These are phyloP conservation scores for Cyanistes caeruleus DNA, from an alignment of 2,113 vertebrate genomes.

Conservation along the genomic window DNA sequence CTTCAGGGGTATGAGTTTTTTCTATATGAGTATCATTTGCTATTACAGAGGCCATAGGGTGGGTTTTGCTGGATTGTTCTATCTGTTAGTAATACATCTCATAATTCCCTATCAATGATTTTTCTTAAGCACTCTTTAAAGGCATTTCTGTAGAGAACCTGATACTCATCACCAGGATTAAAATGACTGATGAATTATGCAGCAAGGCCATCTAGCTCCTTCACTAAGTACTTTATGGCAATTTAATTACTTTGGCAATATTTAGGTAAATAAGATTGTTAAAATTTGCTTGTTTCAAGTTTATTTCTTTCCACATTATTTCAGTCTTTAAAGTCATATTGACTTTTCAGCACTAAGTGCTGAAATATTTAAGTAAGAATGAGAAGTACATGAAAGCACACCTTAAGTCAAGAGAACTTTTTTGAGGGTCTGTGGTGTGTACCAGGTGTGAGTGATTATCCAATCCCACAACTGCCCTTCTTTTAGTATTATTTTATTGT, in stretches of 20 bases:
- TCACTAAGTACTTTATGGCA: slow-evolving; percentile 43
- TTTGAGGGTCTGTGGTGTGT: background rate
- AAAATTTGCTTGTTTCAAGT: slow-evolving; percentile 27
- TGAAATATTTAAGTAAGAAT: slow-evolving; percentile 28
- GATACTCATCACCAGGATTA: slow-evolving; percentile 48
- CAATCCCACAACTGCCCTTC: background rate
- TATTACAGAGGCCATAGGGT: background rate
- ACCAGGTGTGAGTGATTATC: background rate
- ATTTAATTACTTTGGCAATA: slow-evolving; percentile 33
- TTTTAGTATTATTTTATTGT: background rate
- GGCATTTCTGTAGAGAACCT: slow-evolving; percentile 35
- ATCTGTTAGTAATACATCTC: background rate
- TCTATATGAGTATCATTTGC: background rate
- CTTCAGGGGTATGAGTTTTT: background rate
- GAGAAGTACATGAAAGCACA: background rate
- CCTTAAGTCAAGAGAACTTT: background rate
- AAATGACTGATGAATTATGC: slow-evolving; percentile 62
- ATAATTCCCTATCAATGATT: slow-evolving; percentile 13
- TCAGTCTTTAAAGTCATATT: background rate
- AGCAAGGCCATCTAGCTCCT: slow-evolving; percentile 49
- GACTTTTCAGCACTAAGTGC: background rate
- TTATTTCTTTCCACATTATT: background rate
- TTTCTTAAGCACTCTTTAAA: slow-evolving; percentile 55
- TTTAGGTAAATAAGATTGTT: slow-evolving; percentile 30
- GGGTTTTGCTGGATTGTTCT: slow-evolving; percentile 36